phyloP scores from a whole-genome alignment of 2,888 invertebrate species.

The Caradrina clavipalpis region DNA sequence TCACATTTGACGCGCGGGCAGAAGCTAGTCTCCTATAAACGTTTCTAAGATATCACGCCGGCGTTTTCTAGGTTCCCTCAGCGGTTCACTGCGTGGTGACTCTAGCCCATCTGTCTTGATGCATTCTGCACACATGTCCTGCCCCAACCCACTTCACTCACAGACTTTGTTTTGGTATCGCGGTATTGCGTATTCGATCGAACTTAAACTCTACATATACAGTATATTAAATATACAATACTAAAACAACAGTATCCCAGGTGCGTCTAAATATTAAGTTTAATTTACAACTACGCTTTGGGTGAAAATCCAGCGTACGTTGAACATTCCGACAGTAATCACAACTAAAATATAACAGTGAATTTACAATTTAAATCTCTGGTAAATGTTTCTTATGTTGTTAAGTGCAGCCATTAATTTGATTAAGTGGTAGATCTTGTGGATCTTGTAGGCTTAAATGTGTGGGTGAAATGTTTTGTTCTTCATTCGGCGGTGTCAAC shows the following conservation, averaged over 20 bases:
- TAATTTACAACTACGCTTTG: conserved; percentile 1
- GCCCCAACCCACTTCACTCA: no score
- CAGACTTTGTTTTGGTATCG: no score
- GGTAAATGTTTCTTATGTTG: conserved; percentile 40
- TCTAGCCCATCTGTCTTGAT: no score
- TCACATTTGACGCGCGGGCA: no score
- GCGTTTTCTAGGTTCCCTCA: no score
- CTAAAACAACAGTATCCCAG: conserved; percentile 20
- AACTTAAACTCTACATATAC: background rate
- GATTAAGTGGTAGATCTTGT: conserved; percentile 18
- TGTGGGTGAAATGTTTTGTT: conserved; percentile 21
- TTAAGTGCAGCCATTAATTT: conserved; percentile 50
- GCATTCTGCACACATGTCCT: no score
- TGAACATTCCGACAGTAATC: conserved; percentile 6
- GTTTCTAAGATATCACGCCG: no score
- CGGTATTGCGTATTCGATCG: no score
- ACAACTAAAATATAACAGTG: conserved; percentile 13
- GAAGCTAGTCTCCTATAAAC: no score
- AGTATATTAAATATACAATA: background rate
- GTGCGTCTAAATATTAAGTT: conserved; percentile 32
- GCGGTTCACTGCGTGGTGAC: no score
- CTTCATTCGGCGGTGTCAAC: conserved; percentile 12
- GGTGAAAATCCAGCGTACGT: conserved; percentile 7
- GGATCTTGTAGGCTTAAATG: background rate
- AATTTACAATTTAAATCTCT: conserved; percentile 41